Base-by-base conservation (phyloP, 2,113 vertebrate species). In the Cromileptes altivelis region DNA sequence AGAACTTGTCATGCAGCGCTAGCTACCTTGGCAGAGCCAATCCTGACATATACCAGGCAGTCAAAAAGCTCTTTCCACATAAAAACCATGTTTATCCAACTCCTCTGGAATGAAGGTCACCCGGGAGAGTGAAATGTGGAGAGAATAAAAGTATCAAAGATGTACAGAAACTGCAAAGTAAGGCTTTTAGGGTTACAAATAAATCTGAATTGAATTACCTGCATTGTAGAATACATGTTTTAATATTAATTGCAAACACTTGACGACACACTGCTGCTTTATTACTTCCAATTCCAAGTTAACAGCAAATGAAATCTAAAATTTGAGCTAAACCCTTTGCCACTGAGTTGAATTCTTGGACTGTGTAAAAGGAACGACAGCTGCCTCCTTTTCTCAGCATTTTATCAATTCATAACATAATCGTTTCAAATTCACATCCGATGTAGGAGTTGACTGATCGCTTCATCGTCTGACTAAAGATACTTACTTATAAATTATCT, bases 41-140 rank as follows among this genome's bases (percentile, higher is more conserved):
- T 33, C 23, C 42, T 70, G 49, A 63, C 49, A 81, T 37, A 57
- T 17, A 73, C 47, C 58, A 71, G 52, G 47, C 45, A 37, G 37
- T 33, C 9, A 47, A 86, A 78, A 72, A 27, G 13, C 55, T 40
- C 50, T 82, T 65, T 75, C 50, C 64, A 70, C 47, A 78, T 81
- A 17, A 74, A 82, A 69, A 19, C 12, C 27, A 21, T 58, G 33
- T 75, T 70, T 30, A 62, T 58, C 25, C 50, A 78, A 52, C 17
- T 63, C 1, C 15, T 52, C 19, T 30, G 27, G 30, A 76, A 56
- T 58, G 10, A 80, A 70, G 53, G 53, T 52, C 70, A 61, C 8
- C 27, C 2, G 3, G 25, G 58, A 64, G 40, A 30, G 13, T 18
- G 25, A n/a, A 2, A 45, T 50, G 21, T 62, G 3, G 17, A 62